Percentiles rank a stretch among this genome's conserved stretches.
Conservation (phyloP, 2,113 vertebrate species). For the Equus quagga region DNA sequence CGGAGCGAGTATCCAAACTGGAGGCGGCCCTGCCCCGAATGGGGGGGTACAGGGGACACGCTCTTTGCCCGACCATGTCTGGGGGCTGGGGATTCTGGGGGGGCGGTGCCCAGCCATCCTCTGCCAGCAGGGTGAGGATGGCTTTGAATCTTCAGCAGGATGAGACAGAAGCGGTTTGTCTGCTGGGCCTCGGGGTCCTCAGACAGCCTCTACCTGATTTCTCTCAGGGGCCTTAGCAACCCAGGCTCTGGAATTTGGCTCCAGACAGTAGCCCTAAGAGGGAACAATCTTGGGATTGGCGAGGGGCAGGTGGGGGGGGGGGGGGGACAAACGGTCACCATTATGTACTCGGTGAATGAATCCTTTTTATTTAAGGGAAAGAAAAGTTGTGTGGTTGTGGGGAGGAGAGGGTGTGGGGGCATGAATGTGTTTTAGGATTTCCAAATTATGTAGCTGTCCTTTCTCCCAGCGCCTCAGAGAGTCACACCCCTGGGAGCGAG, state of each 20-base stretch:
- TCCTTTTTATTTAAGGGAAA: slow-evolving; percentile 42
- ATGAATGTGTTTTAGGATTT: slow-evolving; percentile 44
- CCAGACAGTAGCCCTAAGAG: slow-evolving; percentile 8
- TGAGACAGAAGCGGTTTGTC: slow-evolving; percentile 60
- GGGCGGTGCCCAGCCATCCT: slow-evolving; percentile 18
- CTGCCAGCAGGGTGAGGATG: slow-evolving; percentile 32
- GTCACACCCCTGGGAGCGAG: not conserved
- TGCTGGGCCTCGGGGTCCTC: not conserved
- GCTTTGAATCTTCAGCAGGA: slow-evolving; percentile 60
- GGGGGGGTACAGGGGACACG: not conserved
- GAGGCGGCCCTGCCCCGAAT: not conserved
- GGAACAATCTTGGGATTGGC: slow-evolving; percentile 32
- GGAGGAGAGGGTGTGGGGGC: not conserved
- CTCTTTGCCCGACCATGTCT: not conserved
- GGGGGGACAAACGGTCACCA: slow-evolving; percentile 69
- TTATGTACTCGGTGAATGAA: slow-evolving; percentile 71
- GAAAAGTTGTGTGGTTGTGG: not conserved
- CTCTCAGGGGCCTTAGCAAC: slow-evolving; percentile 70
- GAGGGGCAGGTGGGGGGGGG: not conserved
- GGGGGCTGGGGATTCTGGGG: not conserved
- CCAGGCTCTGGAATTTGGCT: slow-evolving; percentile 71
- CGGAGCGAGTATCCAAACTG: rapidly evolving
- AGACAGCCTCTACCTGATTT: slow-evolving; percentile 68
- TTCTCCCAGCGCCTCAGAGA: not conserved
- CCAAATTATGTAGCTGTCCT: not conserved